These are phyloP conservation scores for Pelecanoides urinatrix DNA, from an alignment of 2,113 vertebrate species.

Conservation along the genomic window DNA sequence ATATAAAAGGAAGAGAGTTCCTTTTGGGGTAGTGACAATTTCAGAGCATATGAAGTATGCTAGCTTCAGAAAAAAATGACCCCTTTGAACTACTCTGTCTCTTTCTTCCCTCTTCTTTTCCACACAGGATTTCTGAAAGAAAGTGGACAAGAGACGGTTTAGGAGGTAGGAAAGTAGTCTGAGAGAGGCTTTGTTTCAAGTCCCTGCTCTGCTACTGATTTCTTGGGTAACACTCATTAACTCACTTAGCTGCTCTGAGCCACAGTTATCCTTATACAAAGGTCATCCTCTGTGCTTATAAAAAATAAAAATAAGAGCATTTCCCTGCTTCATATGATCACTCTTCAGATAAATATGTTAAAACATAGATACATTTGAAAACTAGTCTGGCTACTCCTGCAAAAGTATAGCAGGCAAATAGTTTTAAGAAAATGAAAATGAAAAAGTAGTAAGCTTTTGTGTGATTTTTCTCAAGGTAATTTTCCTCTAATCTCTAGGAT, in stretches of 20 bases:
- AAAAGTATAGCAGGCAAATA: not conserved
- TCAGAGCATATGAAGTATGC: not conserved
- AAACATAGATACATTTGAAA: not conserved
- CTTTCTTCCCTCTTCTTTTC: not conserved
- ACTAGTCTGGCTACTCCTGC: not conserved
- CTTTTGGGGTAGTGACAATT: slow-evolving; percentile 32
- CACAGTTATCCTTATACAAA: not conserved
- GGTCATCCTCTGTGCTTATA: not conserved
- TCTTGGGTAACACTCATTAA: not conserved
- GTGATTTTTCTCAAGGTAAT: not conserved
- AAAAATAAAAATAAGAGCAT: not conserved
- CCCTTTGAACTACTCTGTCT: not conserved
- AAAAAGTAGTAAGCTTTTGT: not conserved
- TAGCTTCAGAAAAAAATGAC: not conserved
- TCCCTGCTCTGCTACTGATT: not conserved
- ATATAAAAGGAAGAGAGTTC: slow-evolving; percentile 7
- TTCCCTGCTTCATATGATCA: not conserved
- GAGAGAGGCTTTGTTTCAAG: not conserved
- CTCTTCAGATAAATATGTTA: not conserved
- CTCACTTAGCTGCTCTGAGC: not conserved
- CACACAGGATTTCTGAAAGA: not conserved
- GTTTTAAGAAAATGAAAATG: not conserved
- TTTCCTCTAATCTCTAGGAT: not conserved
- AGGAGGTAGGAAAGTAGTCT: not conserved
- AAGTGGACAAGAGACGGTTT: not conserved